A percentile compares a stretch with the other conserved stretches of the same genome.
phyloP scores from a whole-genome alignment of 2,888 invertebrate species.

The Gari tellinella region DNA sequence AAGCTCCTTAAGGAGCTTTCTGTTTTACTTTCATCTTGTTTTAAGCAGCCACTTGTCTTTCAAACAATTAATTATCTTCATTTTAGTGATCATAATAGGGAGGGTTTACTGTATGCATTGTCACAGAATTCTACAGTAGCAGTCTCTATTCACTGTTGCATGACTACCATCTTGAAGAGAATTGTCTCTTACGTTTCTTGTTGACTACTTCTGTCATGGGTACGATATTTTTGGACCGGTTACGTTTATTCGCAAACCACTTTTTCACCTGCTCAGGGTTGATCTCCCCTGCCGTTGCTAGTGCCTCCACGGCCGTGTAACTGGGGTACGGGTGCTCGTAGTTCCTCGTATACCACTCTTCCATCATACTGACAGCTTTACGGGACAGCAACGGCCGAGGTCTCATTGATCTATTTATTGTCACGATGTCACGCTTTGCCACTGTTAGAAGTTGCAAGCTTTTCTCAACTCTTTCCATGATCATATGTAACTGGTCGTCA shows the following conservation, averaged over 20 bases:
- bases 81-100: too few relatives aligned
- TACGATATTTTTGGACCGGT: conserved; percentile 68
- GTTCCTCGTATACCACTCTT: conserved; percentile 72
- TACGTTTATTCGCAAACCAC: conserved; percentile 79
- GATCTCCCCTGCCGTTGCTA: conserved; percentile 68
- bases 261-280: conserved; percentile 74
- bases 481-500: conserved; percentile 62
- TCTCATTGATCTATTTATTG: conserved; percentile 27
- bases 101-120: too few relatives aligned
- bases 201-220: conserved; percentile 61
- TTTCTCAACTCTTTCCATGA: conserved; percentile 65
- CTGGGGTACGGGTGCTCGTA: conserved; percentile 75
- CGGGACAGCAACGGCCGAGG: conserved; percentile 61
- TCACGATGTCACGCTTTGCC: conserved; percentile 38
- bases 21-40: too few relatives aligned
- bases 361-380: conserved; percentile 64
- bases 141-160: too few relatives aligned
- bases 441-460: conserved; percentile 47
- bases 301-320: conserved; percentile 53
- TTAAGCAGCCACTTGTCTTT: too few relatives aligned
- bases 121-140: too few relatives aligned
- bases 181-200: conserved; percentile 55
- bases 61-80: too few relatives aligned
- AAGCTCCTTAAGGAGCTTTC: too few relatives aligned
- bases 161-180: conserved; percentile 50